Evolutionary conservation across 53 echinoderm and acorn worm genomes (phyloP).

Genomic region (Holothuria leucospilota): DNA sequence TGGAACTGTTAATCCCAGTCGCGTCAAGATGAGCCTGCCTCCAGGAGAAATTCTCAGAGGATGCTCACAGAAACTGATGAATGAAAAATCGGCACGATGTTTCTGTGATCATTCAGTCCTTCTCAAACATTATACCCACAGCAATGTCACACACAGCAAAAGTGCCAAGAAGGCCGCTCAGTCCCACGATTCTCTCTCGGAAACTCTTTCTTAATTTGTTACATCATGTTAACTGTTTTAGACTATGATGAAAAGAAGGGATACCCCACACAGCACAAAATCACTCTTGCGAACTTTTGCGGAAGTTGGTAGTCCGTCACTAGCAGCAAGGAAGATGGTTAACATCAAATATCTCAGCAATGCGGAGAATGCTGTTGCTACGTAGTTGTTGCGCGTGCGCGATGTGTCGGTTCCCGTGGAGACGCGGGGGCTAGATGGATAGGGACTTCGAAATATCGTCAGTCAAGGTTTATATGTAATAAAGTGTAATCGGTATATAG

Average conservation of each 20-base stretch:
- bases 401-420: neutral
- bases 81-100: too few species aligned
- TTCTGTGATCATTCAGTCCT: neutral
- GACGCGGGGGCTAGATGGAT: neutral
- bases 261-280: neutral
- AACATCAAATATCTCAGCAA: slow-evolving; percentile 21
- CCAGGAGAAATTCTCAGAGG: neutral
- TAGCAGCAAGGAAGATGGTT: slow-evolving; percentile 18
- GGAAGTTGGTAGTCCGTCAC: neutral
- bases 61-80: too few species aligned
- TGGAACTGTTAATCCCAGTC: neutral
- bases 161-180: slow-evolving; percentile 14
- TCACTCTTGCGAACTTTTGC: neutral
- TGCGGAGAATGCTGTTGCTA: slow-evolving; percentile 29
- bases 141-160: slow-evolving; percentile 33
- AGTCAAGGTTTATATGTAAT: too few species aligned
- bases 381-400: slow-evolving; percentile 5
- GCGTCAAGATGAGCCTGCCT: neutral
- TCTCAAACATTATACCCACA: neutral
- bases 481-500: too few species aligned
- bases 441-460: neutral
- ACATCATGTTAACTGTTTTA: slow-evolving; percentile 27
- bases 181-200: neutral
- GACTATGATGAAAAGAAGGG: slow-evolving; percentile 17
- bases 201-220: neutral